Base-by-base conservation (phyloP, 2,888 invertebrate species). In the Diabrotica balteata region DNA sequence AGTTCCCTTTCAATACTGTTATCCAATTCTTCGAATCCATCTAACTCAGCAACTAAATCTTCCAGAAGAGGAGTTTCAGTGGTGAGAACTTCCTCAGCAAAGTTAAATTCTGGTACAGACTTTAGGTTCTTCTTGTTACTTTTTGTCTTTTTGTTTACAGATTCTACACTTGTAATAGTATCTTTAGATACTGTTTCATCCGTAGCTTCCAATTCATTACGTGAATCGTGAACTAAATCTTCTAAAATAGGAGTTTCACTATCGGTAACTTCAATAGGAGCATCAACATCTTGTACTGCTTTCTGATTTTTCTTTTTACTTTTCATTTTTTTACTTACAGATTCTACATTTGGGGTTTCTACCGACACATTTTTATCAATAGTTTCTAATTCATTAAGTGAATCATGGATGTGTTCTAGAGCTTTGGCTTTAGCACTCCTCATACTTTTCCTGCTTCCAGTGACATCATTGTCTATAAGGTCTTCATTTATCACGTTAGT, bases 361-460 rank as follows among this genome's bases (percentile, higher is more conserved):
- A 17, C 32, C 8, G 6, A 8, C 11, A 22, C 9, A 9, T 46
- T 46, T 46, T 46, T 46, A 11, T 57, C 54, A 44, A 62, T 63
- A 47, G 76, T 75, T 17, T 74, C 71, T 57, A 76, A 67, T 43
- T 78, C 75, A 0, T 72, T 70, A 17, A 76, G 58, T 7, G 74
- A 78, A 67, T 77, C 79, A 43, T 77, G 75, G 7, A 79, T 78
- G 63, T 73, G 71, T 63, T 79, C 78, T 46, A 78, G 59, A 9
- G 78, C 78, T 73, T 78, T 79, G 6, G 73, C 68, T 75, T 79
- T 79, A 0, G 77, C 76, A 46, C 63, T 75, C 64, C 78, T 74
- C 54, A 64, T 69, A 32, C 70, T 68, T 49, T 65, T 73, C 50
- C 63, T 69, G 42, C 67, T 67, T 50, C 53, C 67, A 44, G 45